Conservation (phyloP, 2,888 invertebrate species). For the Meganola albula region DNA sequence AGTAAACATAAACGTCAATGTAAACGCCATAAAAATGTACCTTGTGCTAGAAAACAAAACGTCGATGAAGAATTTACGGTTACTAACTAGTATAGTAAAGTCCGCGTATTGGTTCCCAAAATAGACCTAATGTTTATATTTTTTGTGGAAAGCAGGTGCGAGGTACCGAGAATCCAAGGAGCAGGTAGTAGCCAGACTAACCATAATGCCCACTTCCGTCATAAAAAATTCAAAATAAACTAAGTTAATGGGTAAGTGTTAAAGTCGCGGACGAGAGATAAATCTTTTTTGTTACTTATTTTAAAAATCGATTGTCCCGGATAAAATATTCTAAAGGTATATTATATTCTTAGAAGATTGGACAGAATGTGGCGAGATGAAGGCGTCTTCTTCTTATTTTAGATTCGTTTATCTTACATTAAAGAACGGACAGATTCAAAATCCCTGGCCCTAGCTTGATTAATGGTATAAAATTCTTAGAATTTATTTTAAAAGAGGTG, state of each 20-base stretch:
- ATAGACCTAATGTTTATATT: slow-evolving; percentile 57
- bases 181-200: slow-evolving; percentile 54
- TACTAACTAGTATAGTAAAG: slow-evolving; percentile 33
- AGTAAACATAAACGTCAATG: slow-evolving; percentile 28
- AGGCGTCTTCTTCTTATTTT: slow-evolving; percentile 30
- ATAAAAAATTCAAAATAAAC: slow-evolving; percentile 51
- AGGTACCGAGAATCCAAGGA: slow-evolving; percentile 33
- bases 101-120: slow-evolving; percentile 46
- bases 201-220: slow-evolving; percentile 63
- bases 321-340: no score
- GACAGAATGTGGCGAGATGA: no score
- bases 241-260: slow-evolving; percentile 47
- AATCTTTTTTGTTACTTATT: no score
- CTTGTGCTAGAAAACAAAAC: slow-evolving; percentile 35
- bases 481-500: slow-evolving; percentile 39
- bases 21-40: slow-evolving; percentile 25
- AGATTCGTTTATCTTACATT: no score
- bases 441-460: slow-evolving; percentile 52
- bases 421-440: no score
- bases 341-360: no score
- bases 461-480: slow-evolving; percentile 48
- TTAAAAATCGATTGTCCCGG: no score
- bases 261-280: slow-evolving; percentile 46
- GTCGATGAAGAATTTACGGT: slow-evolving; percentile 47
- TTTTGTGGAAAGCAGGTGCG: slow-evolving; percentile 68